Conservation (phyloP, 2,113 vertebrate genomes). For the Tetrax tetrax region DNA sequence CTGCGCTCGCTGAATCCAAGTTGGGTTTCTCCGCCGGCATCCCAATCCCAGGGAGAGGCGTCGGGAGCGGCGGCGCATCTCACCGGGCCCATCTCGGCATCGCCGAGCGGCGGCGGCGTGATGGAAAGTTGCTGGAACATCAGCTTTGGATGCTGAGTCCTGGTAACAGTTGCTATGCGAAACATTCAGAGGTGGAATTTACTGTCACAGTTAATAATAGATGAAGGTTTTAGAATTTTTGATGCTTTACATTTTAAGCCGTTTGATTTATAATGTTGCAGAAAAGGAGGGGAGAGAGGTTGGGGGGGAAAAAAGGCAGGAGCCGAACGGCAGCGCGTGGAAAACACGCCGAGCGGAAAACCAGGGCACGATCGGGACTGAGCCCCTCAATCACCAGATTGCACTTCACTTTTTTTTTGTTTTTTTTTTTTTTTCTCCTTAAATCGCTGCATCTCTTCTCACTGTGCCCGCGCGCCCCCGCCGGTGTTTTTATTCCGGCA, state of each 20-base stretch:
- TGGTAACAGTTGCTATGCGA: slow-evolving; percentile 84
- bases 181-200: slow-evolving; percentile 81
- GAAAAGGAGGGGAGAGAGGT: slow-evolving; percentile 25
- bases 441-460: background rate
- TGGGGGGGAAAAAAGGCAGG: background rate
- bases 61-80: background rate
- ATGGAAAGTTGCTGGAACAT: slow-evolving; percentile 61
- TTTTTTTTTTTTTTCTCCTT: background rate
- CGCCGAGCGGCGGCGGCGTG: background rate
- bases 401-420: background rate
- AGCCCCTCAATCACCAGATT: background rate
- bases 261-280: slow-evolving; percentile 81
- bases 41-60: background rate
- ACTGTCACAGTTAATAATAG: slow-evolving; percentile 85
- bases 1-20: background rate
- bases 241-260: slow-evolving; percentile 81
- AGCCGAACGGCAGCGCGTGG: background rate
- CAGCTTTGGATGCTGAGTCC: slow-evolving; percentile 65
- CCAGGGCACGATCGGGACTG: accelerated
- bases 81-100: background rate
- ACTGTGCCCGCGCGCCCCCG: background rate
- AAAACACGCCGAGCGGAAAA: background rate
- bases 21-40: background rate
- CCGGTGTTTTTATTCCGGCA: background rate
- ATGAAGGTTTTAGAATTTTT: slow-evolving; percentile 84